Percentiles rank a stretch among this genome's conserved stretches.
These are phyloP conservation scores for Calidris pygmaea DNA, from an alignment of 2,113 vertebrate species.

Conservation along the genomic window DNA sequence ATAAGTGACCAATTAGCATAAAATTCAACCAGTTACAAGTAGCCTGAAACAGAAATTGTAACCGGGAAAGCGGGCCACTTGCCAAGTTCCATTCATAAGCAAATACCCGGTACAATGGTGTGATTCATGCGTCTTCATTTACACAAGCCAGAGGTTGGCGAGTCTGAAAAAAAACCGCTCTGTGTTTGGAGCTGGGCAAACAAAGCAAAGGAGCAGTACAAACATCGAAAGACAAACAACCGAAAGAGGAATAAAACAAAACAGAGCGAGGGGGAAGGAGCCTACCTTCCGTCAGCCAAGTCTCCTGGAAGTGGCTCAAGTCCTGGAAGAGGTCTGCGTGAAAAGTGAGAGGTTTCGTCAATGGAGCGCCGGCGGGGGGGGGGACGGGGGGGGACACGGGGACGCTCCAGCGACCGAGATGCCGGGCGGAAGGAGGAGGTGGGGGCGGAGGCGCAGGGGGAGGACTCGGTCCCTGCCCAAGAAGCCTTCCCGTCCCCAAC, in stretches of 20 bases:
- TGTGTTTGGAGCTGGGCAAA: background rate
- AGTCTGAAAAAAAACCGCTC: conserved; percentile 50
- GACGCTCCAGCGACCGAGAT: background rate
- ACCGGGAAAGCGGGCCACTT: conserved; percentile 31
- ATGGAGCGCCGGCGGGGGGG: background rate
- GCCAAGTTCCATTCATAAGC: conserved; percentile 76
- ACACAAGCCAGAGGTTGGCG: conserved; percentile 53
- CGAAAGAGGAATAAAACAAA: background rate
- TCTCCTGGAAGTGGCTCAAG: conserved; percentile 94
- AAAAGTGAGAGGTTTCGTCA: background rate
- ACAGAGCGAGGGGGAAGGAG: background rate
- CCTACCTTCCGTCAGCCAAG: conserved; percentile 97
- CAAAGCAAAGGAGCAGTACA: background rate
- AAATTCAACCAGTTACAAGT: conserved; percentile 1
- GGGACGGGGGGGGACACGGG: background rate
- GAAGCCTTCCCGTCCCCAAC: background rate
- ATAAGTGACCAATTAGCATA: conserved; percentile 13
- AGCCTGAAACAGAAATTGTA: conserved; percentile 56
- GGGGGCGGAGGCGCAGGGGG: background rate
- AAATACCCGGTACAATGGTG: conserved; percentile 74
- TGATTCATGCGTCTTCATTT: conserved; percentile 66
- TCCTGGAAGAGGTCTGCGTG: conserved; percentile 95
- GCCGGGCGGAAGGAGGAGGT: background rate
- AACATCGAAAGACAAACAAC: background rate
- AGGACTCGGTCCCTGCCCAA: background rate